Percentiles rank a stretch among this genome's conserved stretches.
Evolutionary conservation across 37 sponge, comb jelly and placozoan species (phyloP).

Genomic region (Chondrosia reniformis): DNA sequence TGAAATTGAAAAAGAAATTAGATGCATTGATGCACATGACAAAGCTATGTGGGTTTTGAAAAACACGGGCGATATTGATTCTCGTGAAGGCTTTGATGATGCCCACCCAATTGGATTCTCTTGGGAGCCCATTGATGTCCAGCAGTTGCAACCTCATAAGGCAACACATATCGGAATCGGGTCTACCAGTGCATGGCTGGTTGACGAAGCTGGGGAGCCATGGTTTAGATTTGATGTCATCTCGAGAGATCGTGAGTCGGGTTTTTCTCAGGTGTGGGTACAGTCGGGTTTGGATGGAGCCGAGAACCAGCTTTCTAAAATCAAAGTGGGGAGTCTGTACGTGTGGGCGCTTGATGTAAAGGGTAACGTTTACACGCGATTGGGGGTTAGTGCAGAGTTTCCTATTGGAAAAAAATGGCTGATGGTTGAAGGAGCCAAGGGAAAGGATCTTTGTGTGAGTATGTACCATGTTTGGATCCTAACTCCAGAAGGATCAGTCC

Average conservation of each 20-base stretch:
- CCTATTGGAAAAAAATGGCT: constrained; percentile 83
- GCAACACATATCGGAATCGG: constrained; percentile 48
- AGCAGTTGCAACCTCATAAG: constrained; percentile 43
- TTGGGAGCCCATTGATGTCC: constrained; percentile 74
- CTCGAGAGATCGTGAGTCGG: constrained; percentile 49
- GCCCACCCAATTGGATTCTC: constrained; percentile 56
- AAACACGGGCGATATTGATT: constrained; percentile 34
- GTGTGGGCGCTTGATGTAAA: constrained; percentile 85
- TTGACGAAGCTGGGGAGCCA: constrained; percentile 57
- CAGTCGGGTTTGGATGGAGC: constrained; percentile 40
- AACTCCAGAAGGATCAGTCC: constrained; percentile 52
- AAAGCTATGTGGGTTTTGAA: constrained; percentile 65
- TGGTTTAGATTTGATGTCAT: constrained; percentile 80
- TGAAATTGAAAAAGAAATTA: constrained; percentile 25
- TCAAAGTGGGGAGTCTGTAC: constrained; percentile 59
- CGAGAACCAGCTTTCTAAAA: constrained; percentile 32
- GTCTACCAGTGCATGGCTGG: constrained; percentile 70
- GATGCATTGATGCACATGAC: constrained; percentile 42
- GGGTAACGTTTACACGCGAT: constrained; percentile 62
- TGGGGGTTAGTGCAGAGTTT: constrained; percentile 60
- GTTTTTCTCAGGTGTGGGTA: constrained; percentile 82
- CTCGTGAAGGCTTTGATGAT: constrained; percentile 53
- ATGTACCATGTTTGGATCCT: constrained; percentile 57
- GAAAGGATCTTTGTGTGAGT: constrained; percentile 50
- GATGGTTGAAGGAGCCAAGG: constrained; percentile 51